A percentile compares a stretch with the other conserved stretches of the same genome.
Evolutionary conservation across 1,140 invertebrate species (phyloP).

Genomic region (Prorops nasuta): DNA sequence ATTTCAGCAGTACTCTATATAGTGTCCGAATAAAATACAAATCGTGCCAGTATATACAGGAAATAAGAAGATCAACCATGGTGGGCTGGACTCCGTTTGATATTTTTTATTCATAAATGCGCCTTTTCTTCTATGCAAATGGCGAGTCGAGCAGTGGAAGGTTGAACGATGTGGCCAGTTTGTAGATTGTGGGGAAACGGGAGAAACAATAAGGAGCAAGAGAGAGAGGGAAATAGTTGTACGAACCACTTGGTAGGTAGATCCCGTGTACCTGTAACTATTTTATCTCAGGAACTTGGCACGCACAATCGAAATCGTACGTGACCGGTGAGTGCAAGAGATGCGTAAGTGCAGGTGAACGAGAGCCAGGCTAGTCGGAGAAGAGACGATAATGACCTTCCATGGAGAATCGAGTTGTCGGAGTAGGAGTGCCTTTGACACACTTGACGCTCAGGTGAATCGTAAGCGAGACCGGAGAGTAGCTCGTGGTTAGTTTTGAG

Average conservation of each 20-base stretch:
- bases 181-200: too few species aligned
- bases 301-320: background rate
- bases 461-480: slow-evolving; percentile 39
- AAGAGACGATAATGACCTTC: slow-evolving; percentile 55
- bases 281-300: background rate
- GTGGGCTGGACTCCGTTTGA: too few species aligned
- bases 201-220: too few species aligned
- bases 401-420: slow-evolving; percentile 34
- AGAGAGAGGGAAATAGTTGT: too few species aligned
- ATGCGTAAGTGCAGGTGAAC: background rate
- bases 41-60: too few species aligned
- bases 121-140: too few species aligned
- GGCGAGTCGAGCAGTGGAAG: too few species aligned
- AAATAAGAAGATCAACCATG: too few species aligned
- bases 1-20: too few species aligned
- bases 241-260: background rate
- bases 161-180: too few species aligned
- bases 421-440: slow-evolving; percentile 57
- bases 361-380: slow-evolving; percentile 17
- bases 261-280: background rate
- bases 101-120: too few species aligned
- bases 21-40: too few species aligned
- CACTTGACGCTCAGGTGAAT: slow-evolving; percentile 50
- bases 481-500: slow-evolving; percentile 51
- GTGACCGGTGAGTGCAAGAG: background rate